Evolutionary conservation across 2,888 invertebrate genomes (phyloP).

Genomic region (Mesorhabditis sp.): DNA sequence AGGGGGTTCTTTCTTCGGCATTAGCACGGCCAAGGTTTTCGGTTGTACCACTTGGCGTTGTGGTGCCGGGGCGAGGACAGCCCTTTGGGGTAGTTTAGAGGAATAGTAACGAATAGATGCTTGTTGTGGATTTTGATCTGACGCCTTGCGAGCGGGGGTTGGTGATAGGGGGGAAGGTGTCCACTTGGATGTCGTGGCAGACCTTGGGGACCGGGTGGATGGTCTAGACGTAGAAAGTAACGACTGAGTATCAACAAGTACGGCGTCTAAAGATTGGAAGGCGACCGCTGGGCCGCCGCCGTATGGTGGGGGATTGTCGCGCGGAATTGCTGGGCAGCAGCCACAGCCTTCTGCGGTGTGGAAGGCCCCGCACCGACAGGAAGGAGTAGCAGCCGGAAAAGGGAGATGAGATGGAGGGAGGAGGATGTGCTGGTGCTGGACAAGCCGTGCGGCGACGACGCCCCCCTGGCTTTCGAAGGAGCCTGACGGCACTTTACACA

Average conservation of each 20-base stretch:
- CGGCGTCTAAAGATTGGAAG: not conserved
- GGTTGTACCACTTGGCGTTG: constrained; percentile 25
- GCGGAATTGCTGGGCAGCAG: no score
- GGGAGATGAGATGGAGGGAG: no score
- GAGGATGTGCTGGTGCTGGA: no score
- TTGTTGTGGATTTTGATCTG: not conserved
- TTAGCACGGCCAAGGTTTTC: constrained; percentile 7
- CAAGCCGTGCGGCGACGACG: no score
- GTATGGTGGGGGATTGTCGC: no score
- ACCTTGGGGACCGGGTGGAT: not conserved
- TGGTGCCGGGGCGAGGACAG: constrained; percentile 37
- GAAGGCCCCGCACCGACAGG: no score
- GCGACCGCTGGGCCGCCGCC: no score
- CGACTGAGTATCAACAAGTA: not conserved
- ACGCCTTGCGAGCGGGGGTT: not conserved
- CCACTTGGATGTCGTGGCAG: constrained; percentile 1
- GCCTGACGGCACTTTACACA: no score
- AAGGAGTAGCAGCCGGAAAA: no score
- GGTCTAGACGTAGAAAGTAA: not conserved
- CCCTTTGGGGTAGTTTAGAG: constrained; percentile 42
- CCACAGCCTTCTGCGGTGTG: no score
- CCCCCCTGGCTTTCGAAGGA: no score
- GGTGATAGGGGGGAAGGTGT: not conserved
- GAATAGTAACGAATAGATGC: constrained; percentile 39
- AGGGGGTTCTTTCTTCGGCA: constrained; percentile 19